Evolutionary conservation across 2,797 vertebrate genomes (phyloP).

Genomic region (Pseudomugil tenellus): DNA sequence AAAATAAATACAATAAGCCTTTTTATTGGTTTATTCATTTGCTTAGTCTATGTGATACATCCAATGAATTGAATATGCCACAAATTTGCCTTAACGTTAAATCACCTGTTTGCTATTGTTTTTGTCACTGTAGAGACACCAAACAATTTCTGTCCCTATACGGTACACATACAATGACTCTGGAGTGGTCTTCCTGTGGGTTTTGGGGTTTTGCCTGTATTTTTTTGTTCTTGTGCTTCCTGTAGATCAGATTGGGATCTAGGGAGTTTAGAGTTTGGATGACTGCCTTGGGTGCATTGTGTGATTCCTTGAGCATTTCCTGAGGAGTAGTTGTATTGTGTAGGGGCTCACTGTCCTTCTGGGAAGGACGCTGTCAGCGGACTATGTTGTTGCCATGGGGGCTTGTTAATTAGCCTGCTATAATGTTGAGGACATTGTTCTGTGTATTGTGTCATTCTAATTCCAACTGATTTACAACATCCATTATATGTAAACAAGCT

Average conservation of each 20-base stretch:
- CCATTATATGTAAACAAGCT: not conserved
- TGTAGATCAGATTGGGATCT: conserved; percentile 8
- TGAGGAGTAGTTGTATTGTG: not conserved
- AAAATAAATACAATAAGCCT: not conserved
- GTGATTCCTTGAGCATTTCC: not conserved
- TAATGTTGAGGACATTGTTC: not conserved
- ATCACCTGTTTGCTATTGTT: not conserved
- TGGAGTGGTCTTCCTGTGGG: not conserved
- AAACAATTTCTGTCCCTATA: not conserved
- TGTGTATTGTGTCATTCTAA: conserved; percentile 6
- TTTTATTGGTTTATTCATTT: conserved; percentile 4
- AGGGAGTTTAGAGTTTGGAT: conserved; percentile 1
- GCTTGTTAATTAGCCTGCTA: not conserved
- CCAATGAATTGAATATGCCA: not conserved
- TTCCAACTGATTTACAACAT: conserved; percentile 12
- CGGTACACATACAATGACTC: not conserved
- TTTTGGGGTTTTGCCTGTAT: not conserved
- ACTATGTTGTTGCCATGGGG: not conserved
- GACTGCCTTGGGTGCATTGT: not conserved
- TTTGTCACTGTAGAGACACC: not conserved
- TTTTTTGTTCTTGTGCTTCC: not conserved
- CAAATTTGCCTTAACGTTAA: too few species aligned
- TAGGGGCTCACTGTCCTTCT: not conserved
- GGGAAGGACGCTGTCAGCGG: not conserved
- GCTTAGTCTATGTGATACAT: not conserved